Evolutionary conservation across 2,797 vertebrate species (phyloP).

Genomic region (Capromys pilorides): DNA sequence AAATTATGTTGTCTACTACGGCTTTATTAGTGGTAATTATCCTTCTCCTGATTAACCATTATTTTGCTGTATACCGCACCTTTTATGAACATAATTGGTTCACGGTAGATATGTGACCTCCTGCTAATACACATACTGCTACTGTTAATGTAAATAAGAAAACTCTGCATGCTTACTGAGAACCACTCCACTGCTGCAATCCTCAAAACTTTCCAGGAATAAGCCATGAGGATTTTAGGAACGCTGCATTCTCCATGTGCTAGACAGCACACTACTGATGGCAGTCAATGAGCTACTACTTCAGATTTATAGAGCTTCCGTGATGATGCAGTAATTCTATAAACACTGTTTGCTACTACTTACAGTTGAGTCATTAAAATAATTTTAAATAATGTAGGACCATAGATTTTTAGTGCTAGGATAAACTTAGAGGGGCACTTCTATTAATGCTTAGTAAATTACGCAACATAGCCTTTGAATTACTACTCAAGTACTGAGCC

Average conservation of each 20-base stretch:
- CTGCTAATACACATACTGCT: constrained; percentile 32
- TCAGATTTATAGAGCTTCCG: neutral
- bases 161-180: constrained; percentile 17
- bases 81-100: constrained; percentile 66
- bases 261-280: neutral
- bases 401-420: neutral
- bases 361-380: neutral
- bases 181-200: constrained; percentile 8
- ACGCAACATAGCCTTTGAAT: neutral
- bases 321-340: neutral
- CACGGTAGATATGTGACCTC: constrained; percentile 48
- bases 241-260: neutral
- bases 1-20: constrained; percentile 73
- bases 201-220: neutral
- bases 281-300: neutral
- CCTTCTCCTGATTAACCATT: constrained; percentile 73
- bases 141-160: constrained; percentile 42
- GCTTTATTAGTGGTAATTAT: constrained; percentile 74
- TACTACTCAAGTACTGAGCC: neutral
- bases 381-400: neutral
- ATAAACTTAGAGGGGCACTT: neutral
- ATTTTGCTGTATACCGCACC: constrained; percentile 67
- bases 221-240: neutral
- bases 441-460: neutral
- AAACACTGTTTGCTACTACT: neutral